Base-by-base conservation (phyloP, 2,113 vertebrate species). In the Otocyon megalotis region DNA sequence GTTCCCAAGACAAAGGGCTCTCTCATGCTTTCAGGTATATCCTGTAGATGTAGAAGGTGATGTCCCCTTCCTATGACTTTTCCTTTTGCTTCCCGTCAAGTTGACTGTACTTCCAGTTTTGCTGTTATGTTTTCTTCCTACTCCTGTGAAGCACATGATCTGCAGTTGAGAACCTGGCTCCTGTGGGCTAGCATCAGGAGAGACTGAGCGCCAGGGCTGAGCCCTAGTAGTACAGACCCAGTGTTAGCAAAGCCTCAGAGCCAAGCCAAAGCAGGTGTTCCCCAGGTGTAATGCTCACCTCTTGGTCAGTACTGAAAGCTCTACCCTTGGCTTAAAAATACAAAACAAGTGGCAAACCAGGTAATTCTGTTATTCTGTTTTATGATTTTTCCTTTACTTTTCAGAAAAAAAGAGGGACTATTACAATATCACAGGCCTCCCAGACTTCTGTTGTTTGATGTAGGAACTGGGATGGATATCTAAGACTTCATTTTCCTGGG, bases 1-100 rank as follows among this genome's bases (percentile, higher is more conserved):
- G 95, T 98, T 97, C 95, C 97, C 94, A 88, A 96, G 96, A 97
- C 30, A 93, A 98, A 98, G 98, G 99, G 99, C 98, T 98, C 98
- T 98, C 98, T 97, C 96, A 94, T 74, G 84, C 96, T 96, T 97
- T 97, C 98, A 97, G 97, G 98, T 97, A 90, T 97, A 90, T 95
- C 97, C 95, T 97, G 9, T 0, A 54, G 97, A 86, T 72, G 93
- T 96, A 92, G 98, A 95, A 89, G 93, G 54, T 93, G 90, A 95
- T 69, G 93, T 95, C 93, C 97, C 94, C 83, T 98, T 94, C 94
- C 97, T 86, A 89, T 96, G 97, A 82, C 43, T 92, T 95, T 93
- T 76, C 63, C 79, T 37, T 88, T 81, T 53, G 85, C 35, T 96
- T 98, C 94, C 97, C 63, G 71, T 76, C 97, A 97, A 93, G 91